Percentiles rank a stretch among this genome's conserved stretches.
These are phyloP conservation scores for Mycalesis mineus DNA, from an alignment of 2,888 invertebrate species.

Conservation along the genomic window DNA sequence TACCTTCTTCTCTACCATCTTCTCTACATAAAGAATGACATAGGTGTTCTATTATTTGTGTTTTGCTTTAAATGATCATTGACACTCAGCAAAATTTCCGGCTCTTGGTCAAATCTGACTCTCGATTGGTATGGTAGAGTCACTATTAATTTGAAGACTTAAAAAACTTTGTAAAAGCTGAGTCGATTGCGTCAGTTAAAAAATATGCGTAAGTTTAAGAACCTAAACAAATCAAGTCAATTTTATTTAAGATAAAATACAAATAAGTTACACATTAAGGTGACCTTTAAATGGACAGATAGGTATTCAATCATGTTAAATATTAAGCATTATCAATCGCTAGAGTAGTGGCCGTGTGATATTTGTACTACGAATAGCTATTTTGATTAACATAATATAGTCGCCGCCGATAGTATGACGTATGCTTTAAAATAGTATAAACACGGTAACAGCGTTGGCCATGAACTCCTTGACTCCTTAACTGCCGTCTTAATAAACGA, in stretches of 20 bases:
- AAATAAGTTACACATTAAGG: neutral
- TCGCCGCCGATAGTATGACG: conserved; percentile 37
- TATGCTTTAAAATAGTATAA: conserved; percentile 33
- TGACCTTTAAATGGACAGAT: conserved; percentile 4
- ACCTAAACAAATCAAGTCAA: too few relatives aligned
- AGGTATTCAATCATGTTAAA: conserved; percentile 16
- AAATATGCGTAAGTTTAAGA: too few relatives aligned
- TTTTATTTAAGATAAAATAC: neutral
- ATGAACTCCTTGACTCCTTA: conserved; percentile 56
- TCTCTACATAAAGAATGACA: too few relatives aligned
- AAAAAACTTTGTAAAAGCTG: too few relatives aligned
- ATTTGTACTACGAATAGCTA: conserved; percentile 35
- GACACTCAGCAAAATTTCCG: too few relatives aligned
- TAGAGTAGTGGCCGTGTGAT: conserved; percentile 27
- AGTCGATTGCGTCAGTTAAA: too few relatives aligned
- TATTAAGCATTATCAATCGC: conserved; percentile 8
- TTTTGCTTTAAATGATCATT: too few relatives aligned
- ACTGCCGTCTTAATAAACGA: conserved; percentile 42
- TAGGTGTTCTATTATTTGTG: too few relatives aligned
- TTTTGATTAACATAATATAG: conserved; percentile 40
- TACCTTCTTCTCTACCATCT: too few relatives aligned
- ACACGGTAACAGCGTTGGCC: conserved; percentile 39
- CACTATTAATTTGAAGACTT: too few relatives aligned
- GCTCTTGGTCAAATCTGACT: too few relatives aligned
- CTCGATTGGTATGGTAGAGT: too few relatives aligned